Base-by-base conservation (phyloP, 2,113 vertebrate genomes). In the Numida meleagris region DNA sequence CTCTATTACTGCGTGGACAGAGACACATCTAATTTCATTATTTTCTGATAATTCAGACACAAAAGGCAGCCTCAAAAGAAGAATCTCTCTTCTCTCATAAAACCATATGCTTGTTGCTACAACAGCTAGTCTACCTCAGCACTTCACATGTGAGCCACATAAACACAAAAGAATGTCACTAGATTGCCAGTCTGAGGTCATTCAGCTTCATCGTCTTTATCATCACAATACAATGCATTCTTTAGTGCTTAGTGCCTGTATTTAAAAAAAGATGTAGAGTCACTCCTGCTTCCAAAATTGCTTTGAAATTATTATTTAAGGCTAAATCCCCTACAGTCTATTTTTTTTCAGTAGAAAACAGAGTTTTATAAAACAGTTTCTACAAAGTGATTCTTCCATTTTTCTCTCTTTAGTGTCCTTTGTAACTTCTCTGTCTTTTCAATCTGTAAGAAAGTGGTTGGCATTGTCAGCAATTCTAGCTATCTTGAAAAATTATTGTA, bases 91-190 rank as follows among this genome's bases (percentile, higher is more conserved):
- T 42, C 33, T 70, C 23, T 73, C 31, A 20, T 25, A 74, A 76
- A 76, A 14, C 13, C 17, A 3, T 7, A 21, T n/a, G 43, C 4
- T 46, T 76, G 46, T 51, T 76, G 46, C 45, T 86, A 0, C 76
- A 77, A 58, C 8, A 88, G 40, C 31, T 27, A 66, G 40, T n/a
- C 25, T 62, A 16, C 31, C 63, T 71, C 27, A 36, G 40, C 27
- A 59, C 36, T 61, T 27, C 59, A 62, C 38, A 33, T 0, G 0
- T 14, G 4, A 85, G 9, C 31, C 27, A 5, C 1, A 2, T 20
- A 65, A 91, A 68, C 48, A 53, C 27, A 73, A 48, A 88, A 82
- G 6, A 11, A 33, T 86, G 1, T 15, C 42, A 23, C 67, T 76
- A 19, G 19, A 29, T 19, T 72, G 19, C 19, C 9, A 23, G 14